Evolutionary conservation across 2,888 invertebrate species (phyloP).

Genomic region (Acanthosepion pharaonis): DNA sequence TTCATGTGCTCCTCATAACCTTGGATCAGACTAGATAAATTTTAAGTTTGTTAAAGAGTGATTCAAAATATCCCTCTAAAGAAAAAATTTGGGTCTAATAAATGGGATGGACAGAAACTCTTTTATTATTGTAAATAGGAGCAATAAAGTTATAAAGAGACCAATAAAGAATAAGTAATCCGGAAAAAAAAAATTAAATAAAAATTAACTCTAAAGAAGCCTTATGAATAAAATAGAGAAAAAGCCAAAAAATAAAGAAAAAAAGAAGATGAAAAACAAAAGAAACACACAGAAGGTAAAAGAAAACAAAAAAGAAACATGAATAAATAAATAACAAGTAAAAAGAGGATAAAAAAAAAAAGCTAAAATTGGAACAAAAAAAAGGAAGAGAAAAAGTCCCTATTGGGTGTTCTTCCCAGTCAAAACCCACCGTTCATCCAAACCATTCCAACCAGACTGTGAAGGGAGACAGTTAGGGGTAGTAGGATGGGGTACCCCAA

Average conservation of each 20-base stretch:
- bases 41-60: background rate
- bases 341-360: background rate
- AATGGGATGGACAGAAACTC: background rate
- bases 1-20: background rate
- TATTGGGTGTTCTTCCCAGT: background rate
- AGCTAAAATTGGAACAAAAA: background rate
- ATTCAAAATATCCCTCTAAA: background rate
- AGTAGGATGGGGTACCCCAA: background rate
- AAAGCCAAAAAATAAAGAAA: background rate
- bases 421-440: background rate
- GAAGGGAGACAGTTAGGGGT: slow-evolving; percentile 17
- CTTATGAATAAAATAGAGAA: background rate
- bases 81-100: background rate
- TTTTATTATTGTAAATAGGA: background rate
- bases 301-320: background rate
- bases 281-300: background rate
- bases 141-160: background rate
- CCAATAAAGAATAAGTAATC: too few species aligned
- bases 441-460: background rate
- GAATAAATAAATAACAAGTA: background rate
- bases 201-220: too few species aligned
- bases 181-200: too few species aligned
- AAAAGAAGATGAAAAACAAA: background rate
- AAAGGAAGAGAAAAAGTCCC: background rate
- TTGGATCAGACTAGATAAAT: background rate